phyloP scores from a whole-genome alignment of 2,797 vertebrate species.

The Crocidura indochinensis region DNA sequence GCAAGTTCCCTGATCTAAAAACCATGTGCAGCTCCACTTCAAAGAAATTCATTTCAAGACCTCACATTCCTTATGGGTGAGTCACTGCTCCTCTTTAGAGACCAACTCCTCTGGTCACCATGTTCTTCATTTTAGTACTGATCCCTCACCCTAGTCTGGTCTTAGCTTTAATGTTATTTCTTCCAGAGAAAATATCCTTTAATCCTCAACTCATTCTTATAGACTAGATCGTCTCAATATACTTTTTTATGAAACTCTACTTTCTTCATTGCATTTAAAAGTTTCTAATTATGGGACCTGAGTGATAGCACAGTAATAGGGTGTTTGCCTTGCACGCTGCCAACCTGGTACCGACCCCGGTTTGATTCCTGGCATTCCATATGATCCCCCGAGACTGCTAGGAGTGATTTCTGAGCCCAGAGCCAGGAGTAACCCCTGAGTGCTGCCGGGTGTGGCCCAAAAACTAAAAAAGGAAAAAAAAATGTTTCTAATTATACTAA shows the following conservation, averaged over 20 bases:
- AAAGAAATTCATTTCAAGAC: slow-evolving; percentile 53
- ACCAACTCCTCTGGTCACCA: slow-evolving; percentile 34
- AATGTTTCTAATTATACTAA: slow-evolving; percentile 17
- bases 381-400: too few relatives aligned
- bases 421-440: too few relatives aligned
- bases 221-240: not conserved
- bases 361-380: too few relatives aligned
- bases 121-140: slow-evolving; percentile 47
- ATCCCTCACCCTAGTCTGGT: not conserved
- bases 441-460: too few relatives aligned
- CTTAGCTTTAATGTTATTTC: slow-evolving; percentile 23
- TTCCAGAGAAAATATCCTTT: not conserved
- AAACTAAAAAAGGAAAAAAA: not conserved
- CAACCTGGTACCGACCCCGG: too few relatives aligned
- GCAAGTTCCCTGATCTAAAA: not conserved
- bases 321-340: too few relatives aligned
- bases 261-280: slow-evolving; percentile 45
- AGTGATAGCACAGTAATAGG: too few relatives aligned
- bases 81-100: slow-evolving; percentile 62
- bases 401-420: too few relatives aligned
- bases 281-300: too few relatives aligned
- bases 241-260: not conserved
- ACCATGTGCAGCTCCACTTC: slow-evolving; percentile 17
- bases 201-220: not conserved
- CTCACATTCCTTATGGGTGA: slow-evolving; percentile 69